Percentiles rank a stretch among this genome's conserved stretches.
Evolutionary conservation across 1,140 invertebrate species (phyloP).

Genomic region (Microplitis mediator): DNA sequence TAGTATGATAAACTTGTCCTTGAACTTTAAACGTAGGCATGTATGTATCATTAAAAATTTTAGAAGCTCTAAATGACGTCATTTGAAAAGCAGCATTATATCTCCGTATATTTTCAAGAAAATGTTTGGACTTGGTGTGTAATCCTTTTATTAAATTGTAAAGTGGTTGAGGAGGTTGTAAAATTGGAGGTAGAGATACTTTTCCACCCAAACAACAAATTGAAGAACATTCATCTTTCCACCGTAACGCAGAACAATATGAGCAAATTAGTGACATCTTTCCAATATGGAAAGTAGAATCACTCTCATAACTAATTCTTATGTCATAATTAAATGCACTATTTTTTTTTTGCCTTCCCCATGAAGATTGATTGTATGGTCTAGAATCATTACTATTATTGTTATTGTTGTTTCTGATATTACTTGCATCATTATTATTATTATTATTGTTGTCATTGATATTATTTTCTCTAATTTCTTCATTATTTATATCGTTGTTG

Average conservation of each 20-base stretch:
- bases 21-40: no score
- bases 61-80: conserved; percentile 12
- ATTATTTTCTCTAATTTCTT: no score
- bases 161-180: conserved; percentile 39
- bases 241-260: no score
- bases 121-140: conserved; percentile 29
- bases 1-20: no score
- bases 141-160: conserved; percentile 23
- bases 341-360: no score
- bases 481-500: no score
- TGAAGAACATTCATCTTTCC: no score
- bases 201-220: conserved; percentile 30
- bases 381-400: no score
- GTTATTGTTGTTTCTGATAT: no score
- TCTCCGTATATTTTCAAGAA: neutral
- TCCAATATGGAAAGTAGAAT: neutral
- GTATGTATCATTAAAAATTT: conserved; percentile 14
- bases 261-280: neutral
- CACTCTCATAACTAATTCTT: neutral
- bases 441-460: no score
- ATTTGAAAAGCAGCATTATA: neutral
- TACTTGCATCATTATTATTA: no score
- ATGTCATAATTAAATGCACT: neutral
- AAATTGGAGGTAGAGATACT: conserved; percentile 37
- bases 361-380: no score